Evolutionary conservation across 2,888 invertebrate genomes (phyloP).

Genomic region (Thysanoteuthis rhombus): DNA sequence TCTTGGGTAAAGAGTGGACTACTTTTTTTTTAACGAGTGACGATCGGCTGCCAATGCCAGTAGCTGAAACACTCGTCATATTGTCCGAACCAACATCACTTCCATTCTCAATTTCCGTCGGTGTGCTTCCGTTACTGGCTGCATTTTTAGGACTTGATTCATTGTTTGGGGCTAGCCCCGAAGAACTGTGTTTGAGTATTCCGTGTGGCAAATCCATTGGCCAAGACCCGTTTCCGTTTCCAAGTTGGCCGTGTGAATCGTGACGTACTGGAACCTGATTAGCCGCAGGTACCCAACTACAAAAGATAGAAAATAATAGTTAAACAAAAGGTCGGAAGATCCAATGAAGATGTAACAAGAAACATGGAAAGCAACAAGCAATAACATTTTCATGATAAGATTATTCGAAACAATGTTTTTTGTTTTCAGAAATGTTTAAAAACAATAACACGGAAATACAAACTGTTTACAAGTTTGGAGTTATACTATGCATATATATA

Average conservation of each 20-base stretch:
- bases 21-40: background rate
- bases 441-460: no score
- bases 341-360: background rate
- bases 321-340: background rate
- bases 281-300: slow-evolving; percentile 27
- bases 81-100: slow-evolving; percentile 29
- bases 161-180: background rate
- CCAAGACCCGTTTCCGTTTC: background rate
- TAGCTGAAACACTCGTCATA: slow-evolving; percentile 27
- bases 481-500: no score
- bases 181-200: slow-evolving; percentile 21
- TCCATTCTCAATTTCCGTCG: background rate
- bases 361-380: background rate
- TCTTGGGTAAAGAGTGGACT: slow-evolving; percentile 19
- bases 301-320: background rate
- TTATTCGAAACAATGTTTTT: no score
- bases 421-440: no score
- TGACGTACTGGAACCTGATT: background rate
- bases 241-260: background rate
- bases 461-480: no score
- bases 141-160: slow-evolving; percentile 14
- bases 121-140: background rate
- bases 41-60: slow-evolving; percentile 17
- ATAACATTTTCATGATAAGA: no score
- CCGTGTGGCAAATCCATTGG: slow-evolving; percentile 22